Base-by-base conservation (phyloP, 2,888 invertebrate genomes). In the Zelleria hepariella region DNA sequence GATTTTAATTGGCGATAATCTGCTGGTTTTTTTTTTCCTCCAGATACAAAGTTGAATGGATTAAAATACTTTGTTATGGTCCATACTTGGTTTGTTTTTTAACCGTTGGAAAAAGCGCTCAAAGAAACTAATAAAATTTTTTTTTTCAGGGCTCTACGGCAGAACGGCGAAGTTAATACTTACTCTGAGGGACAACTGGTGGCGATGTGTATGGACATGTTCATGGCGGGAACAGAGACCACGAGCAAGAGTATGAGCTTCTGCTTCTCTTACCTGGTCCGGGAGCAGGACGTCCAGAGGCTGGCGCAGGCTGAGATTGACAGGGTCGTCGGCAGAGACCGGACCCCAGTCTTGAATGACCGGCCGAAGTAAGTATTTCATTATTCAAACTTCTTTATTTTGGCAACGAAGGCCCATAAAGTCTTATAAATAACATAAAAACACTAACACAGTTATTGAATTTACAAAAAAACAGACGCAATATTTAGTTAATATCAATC, bases 151-250 rank as follows among this genome's bases (percentile, higher is more conserved):
- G 92, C 92, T 62, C 77, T 96, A 62, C 87, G 90, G 54, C 90
- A 92, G 3, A 80, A 91, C 20, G 90, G 91, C 7, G 90, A 90
- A 59, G 80, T 88, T 2, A 77, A 84, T 0, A 90, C 90, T 2
- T 92, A 93, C 72, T 87, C 91, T 64, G 95, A 96, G 73, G 91
- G 91, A 7, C 96, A 96, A 68, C 78, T 96, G 58, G 77, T 96
- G 60, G 94, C 95, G 0, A 92, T 94, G 68, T 95, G 95, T 68
- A 88, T 96, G 90, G 96, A 96, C 68, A 91, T 96, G 90, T 96
- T 96, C 68, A 92, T 96, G 90, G 96, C 96, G 23, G 96, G 96
- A 0, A 94, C 95, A 0, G 96, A 96, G 80, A 96, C 96, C 0
- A 95, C 96, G 0, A 93, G 92, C 58, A 95, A 96, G 74, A 92